A percentile compares a stretch with the other conserved stretches of the same genome.
Evolutionary conservation across 92 coral and sea anemone genomes (phyloP).

Genomic region (Porites rus): DNA sequence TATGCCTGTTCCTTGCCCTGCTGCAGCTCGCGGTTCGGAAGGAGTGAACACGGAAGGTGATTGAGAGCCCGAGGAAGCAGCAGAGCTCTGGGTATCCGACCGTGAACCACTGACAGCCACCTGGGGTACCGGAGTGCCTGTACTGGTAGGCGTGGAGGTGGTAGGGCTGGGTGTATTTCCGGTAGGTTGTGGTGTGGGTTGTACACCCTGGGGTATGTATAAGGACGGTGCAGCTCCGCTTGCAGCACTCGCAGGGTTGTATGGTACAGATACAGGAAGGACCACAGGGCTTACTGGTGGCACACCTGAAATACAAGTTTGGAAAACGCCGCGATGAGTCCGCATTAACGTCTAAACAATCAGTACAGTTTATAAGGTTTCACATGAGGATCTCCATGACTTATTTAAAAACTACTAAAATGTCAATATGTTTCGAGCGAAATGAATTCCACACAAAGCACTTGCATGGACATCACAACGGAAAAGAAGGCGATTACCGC

Average conservation of each 20-base stretch:
- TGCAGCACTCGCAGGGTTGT: conserved; percentile 73
- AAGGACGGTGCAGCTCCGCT: conserved; percentile 67
- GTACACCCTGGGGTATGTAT: conserved; percentile 63
- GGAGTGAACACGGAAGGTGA: conserved; percentile 71
- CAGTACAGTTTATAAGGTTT: not conserved
- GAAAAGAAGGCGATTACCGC: too few relatives aligned
- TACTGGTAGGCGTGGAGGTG: conserved; percentile 83
- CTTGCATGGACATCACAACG: too few relatives aligned
- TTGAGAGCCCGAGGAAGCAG: conserved; percentile 66
- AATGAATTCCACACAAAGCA: too few relatives aligned
- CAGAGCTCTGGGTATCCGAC: conserved; percentile 76
- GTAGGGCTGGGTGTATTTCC: conserved; percentile 73
- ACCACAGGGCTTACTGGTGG: conserved; percentile 88
- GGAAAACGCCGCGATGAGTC: not conserved
- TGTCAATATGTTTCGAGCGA: too few relatives aligned
- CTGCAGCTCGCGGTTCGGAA: conserved; percentile 35
- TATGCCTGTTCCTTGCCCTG: conserved; percentile 7
- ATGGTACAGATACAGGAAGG: conserved; percentile 90
- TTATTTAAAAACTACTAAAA: too few relatives aligned
- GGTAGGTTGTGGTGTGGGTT: conserved; percentile 34
- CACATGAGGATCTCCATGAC: too few relatives aligned
- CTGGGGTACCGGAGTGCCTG: conserved; percentile 36
- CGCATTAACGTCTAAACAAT: not conserved
- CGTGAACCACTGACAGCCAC: conserved; percentile 59
- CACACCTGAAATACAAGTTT: conserved; percentile 51